phyloP scores from a whole-genome alignment of 2,888 invertebrate species.

The Lycophotia porphyrea region DNA sequence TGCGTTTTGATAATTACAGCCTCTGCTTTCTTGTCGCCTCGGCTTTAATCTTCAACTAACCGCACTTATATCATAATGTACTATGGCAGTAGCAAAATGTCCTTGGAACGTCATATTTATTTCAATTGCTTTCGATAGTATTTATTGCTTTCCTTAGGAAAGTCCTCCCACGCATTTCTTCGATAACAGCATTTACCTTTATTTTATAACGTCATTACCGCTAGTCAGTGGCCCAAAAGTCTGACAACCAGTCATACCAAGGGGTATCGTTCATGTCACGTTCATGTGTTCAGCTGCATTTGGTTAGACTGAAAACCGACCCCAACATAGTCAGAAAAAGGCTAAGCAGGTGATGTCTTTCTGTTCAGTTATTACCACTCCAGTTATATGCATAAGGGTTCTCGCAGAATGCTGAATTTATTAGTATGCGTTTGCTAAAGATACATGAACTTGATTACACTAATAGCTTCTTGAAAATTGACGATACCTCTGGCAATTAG shows the following conservation, averaged over 20 bases:
- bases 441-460: neutral
- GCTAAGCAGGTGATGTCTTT: neutral
- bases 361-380: neutral
- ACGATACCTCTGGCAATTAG: neutral
- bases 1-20: no score
- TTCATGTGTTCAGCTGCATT: neutral
- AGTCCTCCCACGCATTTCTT: constrained; percentile 19
- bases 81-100: neutral
- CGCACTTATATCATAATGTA: no score
- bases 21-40: no score
- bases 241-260: neutral
- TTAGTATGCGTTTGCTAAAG: neutral
- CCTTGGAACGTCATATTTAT: neutral
- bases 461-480: constrained; percentile 4
- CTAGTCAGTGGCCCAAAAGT: neutral
- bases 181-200: neutral
- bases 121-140: constrained; percentile 11
- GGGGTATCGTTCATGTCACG: neutral
- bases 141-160: constrained; percentile 5
- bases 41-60: no score
- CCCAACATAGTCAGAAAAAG: neutral
- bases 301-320: neutral
- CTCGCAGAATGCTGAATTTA: neutral
- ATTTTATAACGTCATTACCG: constrained; percentile 18
- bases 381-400: neutral